These are phyloP conservation scores for Cephalopterus ornatus DNA, from an alignment of 2,113 vertebrate genomes.

Conservation along the genomic window DNA sequence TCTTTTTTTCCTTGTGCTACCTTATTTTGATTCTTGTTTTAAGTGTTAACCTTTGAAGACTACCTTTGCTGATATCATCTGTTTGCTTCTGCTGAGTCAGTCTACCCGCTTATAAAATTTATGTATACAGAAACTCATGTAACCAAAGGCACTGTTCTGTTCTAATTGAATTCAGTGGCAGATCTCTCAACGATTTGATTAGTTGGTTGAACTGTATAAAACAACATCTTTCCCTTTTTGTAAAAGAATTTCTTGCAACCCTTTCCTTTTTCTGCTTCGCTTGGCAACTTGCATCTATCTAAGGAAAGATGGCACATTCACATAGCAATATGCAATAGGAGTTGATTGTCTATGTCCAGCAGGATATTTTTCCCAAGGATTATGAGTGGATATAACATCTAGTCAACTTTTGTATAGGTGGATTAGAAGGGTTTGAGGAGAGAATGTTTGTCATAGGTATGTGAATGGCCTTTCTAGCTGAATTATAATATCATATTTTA, in stretches of 20 bases:
- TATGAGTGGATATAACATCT: constrained; percentile 39
- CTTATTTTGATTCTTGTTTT: constrained; percentile 57
- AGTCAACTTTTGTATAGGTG: constrained; percentile 15
- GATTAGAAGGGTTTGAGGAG: not conserved
- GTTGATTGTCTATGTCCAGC: constrained; percentile 49
- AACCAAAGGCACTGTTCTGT: constrained; percentile 58
- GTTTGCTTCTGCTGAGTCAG: constrained; percentile 69
- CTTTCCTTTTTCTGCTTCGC: constrained; percentile 47
- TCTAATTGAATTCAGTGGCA: constrained; percentile 58
- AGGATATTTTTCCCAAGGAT: constrained; percentile 11
- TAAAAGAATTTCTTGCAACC: constrained; percentile 28
- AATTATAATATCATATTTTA: not conserved
- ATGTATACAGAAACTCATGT: constrained; percentile 58
- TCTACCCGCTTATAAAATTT: constrained; percentile 43
- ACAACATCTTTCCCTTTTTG: not conserved
- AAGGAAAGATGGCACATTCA: constrained; percentile 43
- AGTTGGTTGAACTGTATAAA: constrained; percentile 16
- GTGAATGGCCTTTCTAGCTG: constrained; percentile 21
- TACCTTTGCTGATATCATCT: constrained; percentile 69
- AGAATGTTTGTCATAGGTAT: not conserved
- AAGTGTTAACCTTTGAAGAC: constrained; percentile 63
- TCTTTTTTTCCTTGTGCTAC: constrained; percentile 18
- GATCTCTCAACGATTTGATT: constrained; percentile 26
- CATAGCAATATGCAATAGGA: not conserved
- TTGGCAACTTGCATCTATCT: constrained; percentile 19